Conservation (phyloP, 1,140 invertebrate genomes). For the Colletes latitarsis region DNA sequence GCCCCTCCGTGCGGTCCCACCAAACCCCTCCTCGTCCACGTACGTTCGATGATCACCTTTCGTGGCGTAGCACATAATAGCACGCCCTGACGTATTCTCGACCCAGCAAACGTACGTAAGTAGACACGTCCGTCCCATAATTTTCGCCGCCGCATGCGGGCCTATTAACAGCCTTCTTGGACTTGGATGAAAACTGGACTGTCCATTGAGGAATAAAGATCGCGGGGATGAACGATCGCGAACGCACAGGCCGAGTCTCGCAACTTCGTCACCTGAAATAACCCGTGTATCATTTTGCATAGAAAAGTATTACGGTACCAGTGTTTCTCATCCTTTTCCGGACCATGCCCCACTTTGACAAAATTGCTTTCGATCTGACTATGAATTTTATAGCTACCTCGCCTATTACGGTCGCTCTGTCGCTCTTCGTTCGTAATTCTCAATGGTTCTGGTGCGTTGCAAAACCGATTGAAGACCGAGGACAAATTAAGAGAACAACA, state of each 20-base stretch:
- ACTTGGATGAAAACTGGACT: background rate
- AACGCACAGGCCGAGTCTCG: too few relatives aligned
- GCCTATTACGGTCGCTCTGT: too few relatives aligned
- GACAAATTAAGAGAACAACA: background rate
- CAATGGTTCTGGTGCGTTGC: background rate
- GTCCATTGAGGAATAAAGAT: background rate
- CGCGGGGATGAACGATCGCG: background rate
- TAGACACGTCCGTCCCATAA: conserved; percentile 8
- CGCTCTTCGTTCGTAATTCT: background rate
- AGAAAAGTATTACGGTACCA: too few relatives aligned
- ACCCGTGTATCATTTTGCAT: too few relatives aligned
- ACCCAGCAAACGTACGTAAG: too few relatives aligned
- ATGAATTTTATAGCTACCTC: too few relatives aligned
- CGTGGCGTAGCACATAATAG: conserved; percentile 41
- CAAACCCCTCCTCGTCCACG: conserved; percentile 6
- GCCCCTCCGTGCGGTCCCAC: background rate
- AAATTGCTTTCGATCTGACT: too few relatives aligned
- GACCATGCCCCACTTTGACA: too few relatives aligned
- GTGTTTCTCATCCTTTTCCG: too few relatives aligned
- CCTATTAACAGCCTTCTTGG: background rate
- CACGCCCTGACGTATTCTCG: conserved; percentile 11
- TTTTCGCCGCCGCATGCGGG: conserved; percentile 11
- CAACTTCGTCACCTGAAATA: too few relatives aligned
- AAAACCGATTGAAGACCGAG: conserved; percentile 7
- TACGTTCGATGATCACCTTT: conserved; percentile 49